phyloP scores from a whole-genome alignment of 1,140 invertebrate genomes.

The Trissolcus basalis region DNA sequence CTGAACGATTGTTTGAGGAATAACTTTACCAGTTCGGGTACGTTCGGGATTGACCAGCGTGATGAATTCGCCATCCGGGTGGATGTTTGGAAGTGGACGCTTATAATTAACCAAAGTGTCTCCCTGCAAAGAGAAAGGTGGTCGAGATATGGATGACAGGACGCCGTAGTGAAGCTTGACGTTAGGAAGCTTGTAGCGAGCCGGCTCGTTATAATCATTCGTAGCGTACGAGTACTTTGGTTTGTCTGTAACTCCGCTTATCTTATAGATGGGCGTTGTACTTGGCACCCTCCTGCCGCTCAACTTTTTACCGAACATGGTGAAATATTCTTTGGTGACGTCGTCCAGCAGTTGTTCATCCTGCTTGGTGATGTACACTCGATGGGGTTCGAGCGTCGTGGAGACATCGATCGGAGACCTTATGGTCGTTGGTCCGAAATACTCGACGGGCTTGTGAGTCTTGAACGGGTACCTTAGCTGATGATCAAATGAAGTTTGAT shows the following conservation, averaged over 20 bases:
- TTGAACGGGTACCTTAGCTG: conserved; percentile 36
- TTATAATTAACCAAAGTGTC: conserved; percentile 80
- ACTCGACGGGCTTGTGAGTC: conserved; percentile 29
- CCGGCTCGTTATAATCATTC: conserved; percentile 63
- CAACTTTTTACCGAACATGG: conserved; percentile 84
- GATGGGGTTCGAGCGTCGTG: conserved; percentile 80
- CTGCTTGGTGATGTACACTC: conserved; percentile 83
- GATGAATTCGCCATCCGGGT: conserved; percentile 83
- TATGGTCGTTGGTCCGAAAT: conserved; percentile 43
- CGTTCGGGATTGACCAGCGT: conserved; percentile 60
- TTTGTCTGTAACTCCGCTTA: conserved; percentile 72
- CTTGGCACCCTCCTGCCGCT: conserved; percentile 70
- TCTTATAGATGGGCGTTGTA: conserved; percentile 78
- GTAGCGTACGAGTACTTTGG: conserved; percentile 65
- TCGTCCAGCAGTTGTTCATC: conserved; percentile 84
- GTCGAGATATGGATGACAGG: conserved; percentile 60
- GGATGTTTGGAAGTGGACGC: conserved; percentile 77
- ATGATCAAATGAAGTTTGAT: conserved; percentile 55
- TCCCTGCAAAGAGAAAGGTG: conserved; percentile 75
- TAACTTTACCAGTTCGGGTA: conserved; percentile 18
- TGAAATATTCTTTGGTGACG: conserved; percentile 86
- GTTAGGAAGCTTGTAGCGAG: conserved; percentile 69
- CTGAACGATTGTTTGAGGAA: conserved; percentile 43
- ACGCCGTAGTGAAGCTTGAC: conserved; percentile 71
- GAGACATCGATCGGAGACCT: conserved; percentile 63